A percentile compares a stretch with the other conserved stretches of the same genome.
These are phyloP conservation scores for Dysdera silvatica DNA, from an alignment of 1,140 invertebrate species.

Conservation along the genomic window DNA sequence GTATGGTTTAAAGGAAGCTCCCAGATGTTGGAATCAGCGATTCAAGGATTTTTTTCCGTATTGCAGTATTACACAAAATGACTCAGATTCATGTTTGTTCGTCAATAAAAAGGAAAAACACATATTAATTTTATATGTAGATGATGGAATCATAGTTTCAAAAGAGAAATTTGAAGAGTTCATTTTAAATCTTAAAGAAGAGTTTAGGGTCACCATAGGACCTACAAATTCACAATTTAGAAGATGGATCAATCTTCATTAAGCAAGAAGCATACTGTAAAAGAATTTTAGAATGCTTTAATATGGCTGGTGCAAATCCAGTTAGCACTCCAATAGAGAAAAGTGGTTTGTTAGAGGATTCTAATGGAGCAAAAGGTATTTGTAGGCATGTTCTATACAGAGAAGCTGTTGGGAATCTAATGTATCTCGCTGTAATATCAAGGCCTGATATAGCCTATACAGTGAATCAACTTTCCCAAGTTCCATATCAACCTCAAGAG, in stretches of 20 bases:
- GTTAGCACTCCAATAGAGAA: not conserved
- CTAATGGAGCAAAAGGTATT: no score
- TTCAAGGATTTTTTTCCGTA: not conserved
- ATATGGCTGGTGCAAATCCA: conserved; percentile 5
- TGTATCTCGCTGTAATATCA: conserved; percentile 18
- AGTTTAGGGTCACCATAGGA: conserved; percentile 4
- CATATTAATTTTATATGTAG: not conserved
- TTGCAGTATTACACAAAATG: conserved; percentile 4
- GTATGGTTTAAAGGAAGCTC: conserved; percentile 12
- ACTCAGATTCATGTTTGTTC: conserved; percentile 16
- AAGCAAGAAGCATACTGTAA: conserved; percentile 13
- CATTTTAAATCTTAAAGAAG: conserved; percentile 2
- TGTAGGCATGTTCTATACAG: not conserved
- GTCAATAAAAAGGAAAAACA: not conserved
- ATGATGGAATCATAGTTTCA: not conserved
- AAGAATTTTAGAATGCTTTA: conserved; percentile 31
- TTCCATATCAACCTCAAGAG: conserved; percentile 24
- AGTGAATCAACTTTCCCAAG: conserved; percentile 19
- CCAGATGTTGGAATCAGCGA: conserved; percentile 6
- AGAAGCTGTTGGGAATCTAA: no score
- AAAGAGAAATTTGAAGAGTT: not conserved
- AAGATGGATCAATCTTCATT: conserved; percentile 10
- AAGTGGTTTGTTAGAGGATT: no score
- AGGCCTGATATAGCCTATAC: conserved; percentile 34
- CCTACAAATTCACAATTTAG: conserved; percentile 12